Base-by-base conservation (phyloP, 2,113 vertebrate species). In the Lynx canadensis region DNA sequence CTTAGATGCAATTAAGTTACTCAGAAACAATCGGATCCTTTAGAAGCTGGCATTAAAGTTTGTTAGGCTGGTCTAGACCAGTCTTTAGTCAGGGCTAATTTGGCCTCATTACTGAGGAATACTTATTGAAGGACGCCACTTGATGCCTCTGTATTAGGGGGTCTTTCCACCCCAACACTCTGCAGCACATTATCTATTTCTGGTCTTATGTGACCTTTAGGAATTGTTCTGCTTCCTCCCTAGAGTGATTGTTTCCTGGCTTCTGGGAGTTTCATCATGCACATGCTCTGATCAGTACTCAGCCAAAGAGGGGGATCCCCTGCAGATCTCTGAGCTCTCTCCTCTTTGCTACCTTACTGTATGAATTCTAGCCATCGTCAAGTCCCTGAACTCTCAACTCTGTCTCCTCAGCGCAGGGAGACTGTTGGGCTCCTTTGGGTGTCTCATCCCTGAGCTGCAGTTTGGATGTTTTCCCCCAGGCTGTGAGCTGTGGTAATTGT, bases 121-220 rank as follows among this genome's bases (percentile, higher is more conserved):
- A 33, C 0, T 5, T 57, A 9, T 41, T 91, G 57, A 50, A 50
- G 66, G 23, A 60, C 19, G 74, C 25, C 19, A 16, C 23, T 18
- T 1, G 7, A n/a, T 69, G 50, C 33, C 3, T 0, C 6, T 82
- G 45, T 73, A 19, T 66, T 57, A 38, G 60, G 45, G 68, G 9
- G 48, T 87, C 33, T 82, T 91, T 76, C 6, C 19, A 41, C 7
- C 27, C 7, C 27, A 76, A 29, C 27, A 10, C 52, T 41, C 27
- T 12, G 45, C 45, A n/a, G 16, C 0, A 0, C 8, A 2, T 2
- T 0, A 18, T 69, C 25, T 86, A 60, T 60, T 69, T 91, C 41
- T 12, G 2, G 21, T 16, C 10, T 7, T 1, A 0, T 27, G 25
- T 69, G 19, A 69, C 6, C 50, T 82, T 65, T 48, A 0, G 38